Evolutionary conservation across 2,888 invertebrate genomes (phyloP), one percentile per base, ranked within the genome.

Genomic region (Mesorhabditis spiculigera): DNA sequence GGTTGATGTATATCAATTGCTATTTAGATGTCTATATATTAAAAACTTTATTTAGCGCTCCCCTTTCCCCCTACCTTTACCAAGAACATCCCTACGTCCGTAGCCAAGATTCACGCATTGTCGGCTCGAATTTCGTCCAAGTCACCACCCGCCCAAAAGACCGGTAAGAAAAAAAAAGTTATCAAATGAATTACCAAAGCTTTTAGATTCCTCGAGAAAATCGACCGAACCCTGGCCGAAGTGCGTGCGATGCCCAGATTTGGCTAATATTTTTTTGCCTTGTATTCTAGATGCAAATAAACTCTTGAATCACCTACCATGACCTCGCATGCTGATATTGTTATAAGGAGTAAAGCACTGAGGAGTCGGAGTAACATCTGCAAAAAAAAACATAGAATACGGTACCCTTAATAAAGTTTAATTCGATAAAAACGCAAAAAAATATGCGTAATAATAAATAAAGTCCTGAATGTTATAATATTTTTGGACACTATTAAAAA

Each of bases 51-150:
- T 78, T 50, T 73, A 82, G 82, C 68, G 77, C 81, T 5, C 82
- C 85, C 4, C 74, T 85, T 41, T 83, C 84, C 1, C 84, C 84
- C 43, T 84, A 81, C 63, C 78, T 85, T 73, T 84, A 84, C 72
- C 78, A 77, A 65, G 73, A 72, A 5, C 82, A 83, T 64, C 77
- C 78, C 28, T 83, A 81, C 72, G 78, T 82, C 8, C 73, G 78
- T 63, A 73, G 72, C 41, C 82, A 83, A 67, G 85, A 85, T 73
- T 78, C 82, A 13, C 71, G 85, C 58, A 85, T 85, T 68, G 75
- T 85, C 65, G 85, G 85, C 50, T 85, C 85, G 16, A 85, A 85
- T 71, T 85, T 85, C 71, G 85, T 85, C 43, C 84, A 85, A 69
- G 62, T 83, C 6, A 77, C 78, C 42, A 71, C 76, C 42, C 74